Base-by-base conservation (phyloP, 2,113 vertebrate genomes). In the Capreolus pygargus region DNA sequence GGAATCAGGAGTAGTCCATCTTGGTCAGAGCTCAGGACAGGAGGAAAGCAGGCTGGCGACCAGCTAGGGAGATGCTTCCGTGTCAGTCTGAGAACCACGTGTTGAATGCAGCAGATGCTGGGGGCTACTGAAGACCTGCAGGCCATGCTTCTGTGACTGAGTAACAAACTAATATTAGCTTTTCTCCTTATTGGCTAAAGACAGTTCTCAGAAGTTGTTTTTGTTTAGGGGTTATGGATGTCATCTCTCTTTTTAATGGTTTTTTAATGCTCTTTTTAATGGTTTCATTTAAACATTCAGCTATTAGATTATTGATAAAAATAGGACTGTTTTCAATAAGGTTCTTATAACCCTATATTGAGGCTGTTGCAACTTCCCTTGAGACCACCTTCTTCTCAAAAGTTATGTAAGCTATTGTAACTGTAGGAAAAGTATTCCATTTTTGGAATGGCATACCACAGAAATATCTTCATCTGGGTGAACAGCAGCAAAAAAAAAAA, bases 231-330 rank as follows among this genome's bases (percentile, higher is more conserved):
- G 7, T 58, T 88, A 84, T 67, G 33, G 47, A 83, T 78, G 76
- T 95, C 12, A 91, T 60, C 91, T 92, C 33, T 83, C 19, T 30
- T 82, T 91, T 61, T 30, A 95, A 94, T 64, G 28, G 89, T 61
- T 86, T 91, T 67, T 67, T 95, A 55, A 61, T 54, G 52, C 12
- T 95, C 13, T 39, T 82, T 89, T 61, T n/a, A 95, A 94, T 67
- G 28, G 86, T 58, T 93, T 89, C 43, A 92, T 50, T 90, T 90
- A 74, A 91, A 95, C 86, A 76, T 92, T 78, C 30, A 95, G 25
- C 55, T 55, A 60, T 74, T 89, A 17, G 55, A 58, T 85, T 81
- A 95, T 15, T 93, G 57, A 91, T 81, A 30, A 86, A 87, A 96
- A 97, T 36, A 61, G 45, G 28, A 58, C 27, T 81, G 19, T 60